Evolutionary conservation across 2,113 vertebrate genomes (phyloP), one percentile per base, ranked within the genome.

Genomic region (Ivindomyrus marchei): DNA sequence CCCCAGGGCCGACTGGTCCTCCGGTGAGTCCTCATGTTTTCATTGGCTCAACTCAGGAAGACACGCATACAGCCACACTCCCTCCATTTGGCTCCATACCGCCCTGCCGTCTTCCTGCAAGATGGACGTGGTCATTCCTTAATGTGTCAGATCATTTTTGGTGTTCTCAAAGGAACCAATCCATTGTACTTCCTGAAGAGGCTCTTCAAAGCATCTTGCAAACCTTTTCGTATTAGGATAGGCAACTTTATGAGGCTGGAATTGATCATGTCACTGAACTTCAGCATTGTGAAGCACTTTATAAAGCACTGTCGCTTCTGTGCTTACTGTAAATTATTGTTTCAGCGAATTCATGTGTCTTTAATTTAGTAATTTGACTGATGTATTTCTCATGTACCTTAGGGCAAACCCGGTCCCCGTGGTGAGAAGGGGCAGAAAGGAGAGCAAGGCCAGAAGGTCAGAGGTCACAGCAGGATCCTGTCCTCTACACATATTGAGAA

Each of bases 381-480:
- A 53, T 9, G 52, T 2, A 0, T 1, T 42, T 27, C 74, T 89
- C 47, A 62, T 21, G 88, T 45, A 50, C 89, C 86, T 27, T 93
- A 99, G 98, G 98, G 98, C 58, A 97, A 93, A 88, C 97, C 98
- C 0, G 98, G 98, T 85, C 95, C 94, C 89, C 97, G 95, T 7
- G 97, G 98, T 21, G 94, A 96, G 4, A 97, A 97, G 91, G 98
- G 98, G 0, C 96, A 97, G 1, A 97, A 95, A 70, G 98, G 98
- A 1, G 96, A 97, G 8, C 95, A 93, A 1, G 98, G 98, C 5
- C 95, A 95, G 87, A 97, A 97, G 97, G 98, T 99, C 85, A 95
- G 94, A 88, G n/a, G 2, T 90, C 42, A n/a, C 36, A 52, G 21
- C 9, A 24, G 39, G 21, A 11, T 56, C 13, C 27, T 24, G 27